These are phyloP conservation scores for Montifringilla adamsi DNA, from an alignment of 2,113 vertebrate species.

Conservation along the genomic window DNA sequence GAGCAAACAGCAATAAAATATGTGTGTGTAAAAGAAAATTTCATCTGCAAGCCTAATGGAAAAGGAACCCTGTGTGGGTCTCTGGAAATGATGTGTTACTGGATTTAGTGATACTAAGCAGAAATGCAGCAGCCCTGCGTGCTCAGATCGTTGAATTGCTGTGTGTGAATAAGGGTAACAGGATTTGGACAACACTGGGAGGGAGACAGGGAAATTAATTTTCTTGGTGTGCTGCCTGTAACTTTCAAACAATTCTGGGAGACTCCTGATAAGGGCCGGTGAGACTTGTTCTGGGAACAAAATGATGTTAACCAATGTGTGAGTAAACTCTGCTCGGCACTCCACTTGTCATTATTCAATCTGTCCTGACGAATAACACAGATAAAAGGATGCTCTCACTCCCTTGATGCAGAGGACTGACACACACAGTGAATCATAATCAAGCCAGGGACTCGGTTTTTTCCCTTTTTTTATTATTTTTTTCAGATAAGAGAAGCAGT, in stretches of 20 bases:
- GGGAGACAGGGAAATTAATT: constrained; percentile 38
- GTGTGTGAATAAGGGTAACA: constrained; percentile 13
- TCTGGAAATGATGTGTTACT: not conserved
- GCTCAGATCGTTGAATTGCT: not conserved
- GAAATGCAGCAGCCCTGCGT: not conserved
- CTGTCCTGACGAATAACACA: constrained; percentile 4
- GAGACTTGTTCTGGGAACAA: constrained; percentile 42
- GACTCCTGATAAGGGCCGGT: constrained; percentile 41
- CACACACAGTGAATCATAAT: constrained; percentile 24
- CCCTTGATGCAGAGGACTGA: not conserved
- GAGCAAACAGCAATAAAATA: not conserved
- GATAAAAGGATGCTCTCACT: constrained; percentile 38
- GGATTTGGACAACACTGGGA: constrained; percentile 8
- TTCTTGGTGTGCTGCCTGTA: constrained; percentile 29
- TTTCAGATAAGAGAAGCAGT: constrained; percentile 8
- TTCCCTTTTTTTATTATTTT: not conserved
- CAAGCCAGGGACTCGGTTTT: not conserved
- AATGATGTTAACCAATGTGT: constrained; percentile 41
- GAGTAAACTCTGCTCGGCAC: constrained; percentile 24
- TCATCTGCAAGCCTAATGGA: not conserved
- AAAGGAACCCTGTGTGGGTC: not conserved
- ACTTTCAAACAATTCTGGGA: constrained; percentile 33
- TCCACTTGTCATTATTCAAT: constrained; percentile 43
- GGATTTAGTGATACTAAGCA: not conserved
- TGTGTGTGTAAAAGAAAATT: not conserved